Conservation (phyloP, 2,888 invertebrate genomes). For the Ischnura elegans region DNA sequence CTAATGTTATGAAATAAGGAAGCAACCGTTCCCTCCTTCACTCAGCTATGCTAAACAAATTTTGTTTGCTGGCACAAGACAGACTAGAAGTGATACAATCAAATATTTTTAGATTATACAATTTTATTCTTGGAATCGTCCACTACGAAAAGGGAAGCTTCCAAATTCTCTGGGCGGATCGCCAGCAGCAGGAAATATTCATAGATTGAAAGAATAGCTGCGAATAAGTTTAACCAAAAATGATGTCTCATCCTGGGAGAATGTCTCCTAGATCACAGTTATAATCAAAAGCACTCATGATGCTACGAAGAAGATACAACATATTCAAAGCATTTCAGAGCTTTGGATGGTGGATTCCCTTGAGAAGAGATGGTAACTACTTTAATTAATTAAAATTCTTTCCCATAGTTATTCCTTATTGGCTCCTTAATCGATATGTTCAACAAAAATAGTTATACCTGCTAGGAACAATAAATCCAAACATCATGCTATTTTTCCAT, state of each 20-base stretch:
- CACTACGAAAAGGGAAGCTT: neutral
- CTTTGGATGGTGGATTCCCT: neutral
- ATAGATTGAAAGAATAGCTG: neutral
- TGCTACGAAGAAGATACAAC: no score
- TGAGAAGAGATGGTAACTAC: no score
- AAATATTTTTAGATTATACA: neutral
- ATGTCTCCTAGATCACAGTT: neutral
- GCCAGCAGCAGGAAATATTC: neutral
- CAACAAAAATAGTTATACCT: no score
- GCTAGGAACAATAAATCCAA: no score
- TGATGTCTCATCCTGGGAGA: neutral
- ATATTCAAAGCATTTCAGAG: no score
- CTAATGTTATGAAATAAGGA: no score
- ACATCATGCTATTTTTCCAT: no score
- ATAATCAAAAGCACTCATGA: neutral
- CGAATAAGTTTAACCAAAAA: neutral
- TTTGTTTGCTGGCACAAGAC: neutral
- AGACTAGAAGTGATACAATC: neutral
- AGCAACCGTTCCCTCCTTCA: no score
- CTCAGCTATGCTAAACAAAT: no score
- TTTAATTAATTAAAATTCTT: no score
- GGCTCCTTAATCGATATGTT: no score
- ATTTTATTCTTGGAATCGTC: slow-evolving; percentile 1
- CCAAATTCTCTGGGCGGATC: neutral
- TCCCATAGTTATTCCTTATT: no score